Conservation (phyloP, 2,888 invertebrate genomes). For the Gandaritis pyraliata region DNA sequence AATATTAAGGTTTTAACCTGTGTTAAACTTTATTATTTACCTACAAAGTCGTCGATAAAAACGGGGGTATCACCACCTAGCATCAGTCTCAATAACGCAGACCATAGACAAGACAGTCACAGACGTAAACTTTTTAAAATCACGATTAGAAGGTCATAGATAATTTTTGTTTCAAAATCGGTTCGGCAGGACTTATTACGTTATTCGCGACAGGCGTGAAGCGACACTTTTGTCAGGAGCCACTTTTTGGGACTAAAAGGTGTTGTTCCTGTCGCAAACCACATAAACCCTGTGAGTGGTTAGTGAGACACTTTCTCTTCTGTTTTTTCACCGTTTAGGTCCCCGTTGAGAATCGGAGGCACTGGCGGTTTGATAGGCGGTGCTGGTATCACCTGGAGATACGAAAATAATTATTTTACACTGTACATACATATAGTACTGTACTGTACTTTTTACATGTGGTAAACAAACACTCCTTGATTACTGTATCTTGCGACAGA, state of each 20-base stretch:
- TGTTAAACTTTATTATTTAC: too few species aligned
- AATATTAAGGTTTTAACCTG: too few species aligned
- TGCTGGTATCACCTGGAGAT: conserved; percentile 76
- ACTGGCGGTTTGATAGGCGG: conserved; percentile 69
- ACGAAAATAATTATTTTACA: conserved; percentile 30
- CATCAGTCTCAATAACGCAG: conserved; percentile 72
- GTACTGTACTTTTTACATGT: too few species aligned
- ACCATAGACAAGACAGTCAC: conserved; percentile 44
- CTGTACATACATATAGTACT: too few species aligned
- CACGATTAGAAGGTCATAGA: conserved; percentile 37
- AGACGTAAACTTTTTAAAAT: conserved; percentile 38
- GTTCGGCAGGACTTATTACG: too few species aligned
- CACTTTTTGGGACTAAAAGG: too few species aligned
- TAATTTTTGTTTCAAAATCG: conserved; percentile 38
- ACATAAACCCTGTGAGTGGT: conserved; percentile 18
- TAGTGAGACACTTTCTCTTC: conserved; percentile 57
- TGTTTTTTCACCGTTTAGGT: conserved; percentile 64
- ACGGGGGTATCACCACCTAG: conserved; percentile 53
- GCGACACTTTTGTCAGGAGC: too few species aligned
- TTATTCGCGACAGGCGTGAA: too few species aligned
- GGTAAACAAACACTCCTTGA: too few species aligned
- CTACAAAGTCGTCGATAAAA: conserved; percentile 10
- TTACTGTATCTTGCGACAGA: too few species aligned
- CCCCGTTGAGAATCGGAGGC: conserved; percentile 70
- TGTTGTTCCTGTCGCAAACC: too few species aligned